Percentiles rank a stretch among this genome's conserved stretches.
Evolutionary conservation across 2,888 invertebrate species (phyloP).

Genomic region (Deladenus siricidicola): DNA sequence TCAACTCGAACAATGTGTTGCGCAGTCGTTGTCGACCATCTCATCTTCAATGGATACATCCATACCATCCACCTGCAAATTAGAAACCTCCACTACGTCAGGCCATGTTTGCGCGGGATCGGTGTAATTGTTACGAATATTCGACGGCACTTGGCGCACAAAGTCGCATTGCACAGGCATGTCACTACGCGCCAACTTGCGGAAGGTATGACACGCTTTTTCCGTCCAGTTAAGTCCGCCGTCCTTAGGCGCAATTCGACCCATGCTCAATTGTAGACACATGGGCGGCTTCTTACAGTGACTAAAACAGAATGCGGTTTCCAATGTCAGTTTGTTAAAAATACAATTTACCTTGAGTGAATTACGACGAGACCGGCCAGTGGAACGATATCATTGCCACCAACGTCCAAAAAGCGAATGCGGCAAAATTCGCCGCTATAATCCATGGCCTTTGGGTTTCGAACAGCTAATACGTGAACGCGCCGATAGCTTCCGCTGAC

Average conservation of each 20-base stretch:
- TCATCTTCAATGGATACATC: too few species aligned
- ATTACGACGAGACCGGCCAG: slow-evolving; percentile 6
- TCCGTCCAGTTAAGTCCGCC: neutral
- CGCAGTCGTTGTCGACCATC: too few species aligned
- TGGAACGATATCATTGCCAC: slow-evolving; percentile 18
- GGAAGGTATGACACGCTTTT: neutral
- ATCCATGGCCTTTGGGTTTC: neutral
- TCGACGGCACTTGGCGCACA: neutral
- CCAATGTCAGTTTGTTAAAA: neutral
- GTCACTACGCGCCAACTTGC: slow-evolving; percentile 4
- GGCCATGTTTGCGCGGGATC: neutral
- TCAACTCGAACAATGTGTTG: too few species aligned
- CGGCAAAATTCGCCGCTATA: slow-evolving; percentile 15
- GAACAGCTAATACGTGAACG: slow-evolving; percentile 14
- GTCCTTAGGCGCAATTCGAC: neutral
- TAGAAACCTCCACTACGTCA: neutral
- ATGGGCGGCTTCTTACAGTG: slow-evolving; percentile 7
- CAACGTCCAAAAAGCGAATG: slow-evolving; percentile 16
- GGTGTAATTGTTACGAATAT: neutral
- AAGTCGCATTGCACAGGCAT: neutral
- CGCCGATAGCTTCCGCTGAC: slow-evolving; percentile 10
- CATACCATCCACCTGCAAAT: too few species aligned
- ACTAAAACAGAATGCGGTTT: too few species aligned
- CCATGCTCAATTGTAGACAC: slow-evolving; percentile 3
- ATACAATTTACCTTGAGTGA: slow-evolving; percentile 2